A percentile compares a stretch with the other conserved stretches of the same genome.
Evolutionary conservation across 2,113 vertebrate genomes (phyloP).

Genomic region (Colaptes auratus): DNA sequence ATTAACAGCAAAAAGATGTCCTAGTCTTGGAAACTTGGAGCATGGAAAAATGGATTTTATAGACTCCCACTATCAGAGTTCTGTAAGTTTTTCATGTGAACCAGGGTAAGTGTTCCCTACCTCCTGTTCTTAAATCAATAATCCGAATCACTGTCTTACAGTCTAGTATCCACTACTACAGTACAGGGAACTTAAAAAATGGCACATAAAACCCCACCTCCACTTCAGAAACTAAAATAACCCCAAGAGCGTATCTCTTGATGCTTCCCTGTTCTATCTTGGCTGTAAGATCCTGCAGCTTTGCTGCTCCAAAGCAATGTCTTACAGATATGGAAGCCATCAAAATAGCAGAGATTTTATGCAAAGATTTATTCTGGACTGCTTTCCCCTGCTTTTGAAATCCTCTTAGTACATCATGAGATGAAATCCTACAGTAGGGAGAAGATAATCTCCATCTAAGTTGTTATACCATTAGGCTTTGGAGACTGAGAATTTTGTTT

Average conservation of each 20-base stretch:
- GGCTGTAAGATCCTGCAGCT: neutral
- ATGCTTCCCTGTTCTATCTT: neutral
- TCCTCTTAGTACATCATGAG: conserved; percentile 46
- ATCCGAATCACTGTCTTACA: neutral
- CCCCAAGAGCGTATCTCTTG: neutral
- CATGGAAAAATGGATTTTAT: conserved; percentile 75
- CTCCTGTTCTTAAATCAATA: neutral
- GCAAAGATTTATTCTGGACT: neutral
- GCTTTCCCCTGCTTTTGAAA: conserved; percentile 26
- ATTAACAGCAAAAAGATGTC: conserved; percentile 81
- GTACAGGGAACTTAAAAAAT: neutral
- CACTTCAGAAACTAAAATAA: neutral
- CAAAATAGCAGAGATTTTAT: conserved; percentile 25
- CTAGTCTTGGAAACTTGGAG: conserved; percentile 65
- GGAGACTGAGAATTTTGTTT: neutral
- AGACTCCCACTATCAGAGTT: conserved; percentile 77
- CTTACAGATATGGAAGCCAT: neutral
- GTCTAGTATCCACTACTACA: neutral
- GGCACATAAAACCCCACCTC: neutral
- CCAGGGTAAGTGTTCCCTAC: conserved; percentile 80
- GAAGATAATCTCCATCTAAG: conserved; percentile 40
- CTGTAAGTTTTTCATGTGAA: conserved; percentile 81
- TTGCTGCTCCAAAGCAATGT: neutral
- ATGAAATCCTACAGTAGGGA: conserved; percentile 34
- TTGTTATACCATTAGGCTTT: neutral